A percentile compares a stretch with the other conserved stretches of the same genome.
Conservation (phyloP, 2,888 invertebrate species). For the Listrodromus nycthemerus region DNA sequence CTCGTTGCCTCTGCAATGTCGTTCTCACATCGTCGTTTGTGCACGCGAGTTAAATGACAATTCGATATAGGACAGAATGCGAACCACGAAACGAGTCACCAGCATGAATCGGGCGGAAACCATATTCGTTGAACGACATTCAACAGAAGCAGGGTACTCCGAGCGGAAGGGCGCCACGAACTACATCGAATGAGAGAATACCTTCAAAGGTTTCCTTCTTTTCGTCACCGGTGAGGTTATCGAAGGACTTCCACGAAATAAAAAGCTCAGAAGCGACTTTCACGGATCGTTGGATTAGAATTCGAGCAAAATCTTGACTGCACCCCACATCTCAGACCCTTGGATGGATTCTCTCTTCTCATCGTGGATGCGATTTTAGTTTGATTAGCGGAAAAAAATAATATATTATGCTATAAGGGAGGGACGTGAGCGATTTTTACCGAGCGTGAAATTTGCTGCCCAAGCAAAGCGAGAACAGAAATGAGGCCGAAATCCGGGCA, state of each 20-base stretch:
- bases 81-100: conserved; percentile 7
- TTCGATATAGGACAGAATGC: not conserved
- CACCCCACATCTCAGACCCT: not conserved
- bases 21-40: not conserved
- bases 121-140: conserved; percentile 49
- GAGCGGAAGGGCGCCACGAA: conserved; percentile 44
- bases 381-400: not conserved
- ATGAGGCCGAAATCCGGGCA: too few species aligned
- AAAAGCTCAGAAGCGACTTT: conserved; percentile 58
- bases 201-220: conserved; percentile 68
- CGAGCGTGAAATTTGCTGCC: too few species aligned
- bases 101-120: conserved; percentile 42
- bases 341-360: conserved; percentile 56
- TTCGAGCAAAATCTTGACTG: conserved; percentile 51
- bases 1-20: not conserved
- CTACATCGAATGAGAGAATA: conserved; percentile 52
- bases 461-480: too few species aligned
- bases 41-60: conserved; percentile 14
- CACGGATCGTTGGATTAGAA: conserved; percentile 68
- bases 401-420: too few species aligned
- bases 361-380: not conserved
- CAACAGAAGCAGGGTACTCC: conserved; percentile 32
- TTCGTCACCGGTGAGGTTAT: conserved; percentile 31
- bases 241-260: conserved; percentile 38
- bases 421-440: too few species aligned